Conservation (phyloP, 1,140 invertebrate genomes). For the Riptortus pedestris region DNA sequence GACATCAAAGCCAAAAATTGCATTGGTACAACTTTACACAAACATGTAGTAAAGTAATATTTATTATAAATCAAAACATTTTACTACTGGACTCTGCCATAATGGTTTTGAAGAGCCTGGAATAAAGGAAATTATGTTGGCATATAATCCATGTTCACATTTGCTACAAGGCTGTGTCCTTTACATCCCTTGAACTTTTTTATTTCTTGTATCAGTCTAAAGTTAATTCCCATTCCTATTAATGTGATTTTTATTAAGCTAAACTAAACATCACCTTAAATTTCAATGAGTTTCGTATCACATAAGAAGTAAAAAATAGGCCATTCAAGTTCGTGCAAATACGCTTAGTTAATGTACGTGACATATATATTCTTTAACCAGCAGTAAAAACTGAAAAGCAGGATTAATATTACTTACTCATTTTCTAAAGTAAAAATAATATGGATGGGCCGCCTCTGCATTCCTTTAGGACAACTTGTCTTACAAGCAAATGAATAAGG, state of each 20-base stretch:
- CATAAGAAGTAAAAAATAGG: background rate
- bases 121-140: too few relatives aligned
- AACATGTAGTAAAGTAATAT: too few relatives aligned
- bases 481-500: conserved; percentile 69
- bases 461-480: conserved; percentile 66
- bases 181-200: too few relatives aligned
- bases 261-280: background rate
- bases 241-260: background rate
- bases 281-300: background rate
- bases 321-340: background rate
- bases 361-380: background rate
- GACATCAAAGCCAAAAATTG: too few relatives aligned
- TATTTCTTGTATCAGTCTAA: too few relatives aligned
- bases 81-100: too few relatives aligned
- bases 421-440: conserved; percentile 66
- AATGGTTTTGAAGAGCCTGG: too few relatives aligned
- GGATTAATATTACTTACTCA: conserved; percentile 13
- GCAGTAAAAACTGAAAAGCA: background rate
- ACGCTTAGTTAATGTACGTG: background rate
- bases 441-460: conserved; percentile 61
- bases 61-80: too few relatives aligned
- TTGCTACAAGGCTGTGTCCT: too few relatives aligned
- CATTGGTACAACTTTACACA: too few relatives aligned
- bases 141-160: too few relatives aligned
- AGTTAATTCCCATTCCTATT: background rate